Base-by-base conservation (phyloP, 2,888 invertebrate genomes). In the Julus scanicus region DNA sequence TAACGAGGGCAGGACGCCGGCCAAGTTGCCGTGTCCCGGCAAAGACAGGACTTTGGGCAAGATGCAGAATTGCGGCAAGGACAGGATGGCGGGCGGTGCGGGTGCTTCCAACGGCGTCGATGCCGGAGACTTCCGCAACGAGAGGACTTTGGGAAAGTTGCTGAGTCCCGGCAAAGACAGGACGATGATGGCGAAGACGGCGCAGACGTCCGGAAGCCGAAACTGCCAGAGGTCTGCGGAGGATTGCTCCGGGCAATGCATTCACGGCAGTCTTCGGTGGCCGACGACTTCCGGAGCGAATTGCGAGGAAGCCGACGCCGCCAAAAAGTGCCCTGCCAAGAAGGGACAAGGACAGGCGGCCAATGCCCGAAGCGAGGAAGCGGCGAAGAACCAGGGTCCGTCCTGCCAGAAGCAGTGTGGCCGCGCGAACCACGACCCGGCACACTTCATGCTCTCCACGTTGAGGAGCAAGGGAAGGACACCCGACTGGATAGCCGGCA, bases 401-500 rank as follows among this genome's bases (percentile, higher is more conserved):
- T 29, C 29, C 29, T 29, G 29, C 29, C 29, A 29, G 49, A 48
- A 49, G 44, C 17, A 13, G 71, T 48, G 53, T 15, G 39, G 13
- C 1, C 44, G 11, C 80, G 44, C n/a, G 2, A 17, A 11, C 48
- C 87, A 29, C 13, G 88, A 80, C 29, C 84, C 88, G 39, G 11
- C 57, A 9, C 84, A 71, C 8, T 49, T 80, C 29, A 86, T 86
- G 88, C 49, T 88, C 83, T 84, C 87, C 80, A 86, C 88, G 20
- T 71, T 89, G 86, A 37, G 71, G 40, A 71, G 86, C 53, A 88
- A 88, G 20, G 89, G 91, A 53, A 89, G 91, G 86, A 92, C 92
- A 11, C 92, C 92, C 13, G 92, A 92, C 88, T 92, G 92, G 92
- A 92, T 92, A 88, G 91, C 91, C 90, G 91, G 91, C 89, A 91